Percentiles rank a stretch among this genome's conserved stretches.
phyloP scores from a whole-genome alignment of 2,797 vertebrate species.

The Falco novaeseelandiae region DNA sequence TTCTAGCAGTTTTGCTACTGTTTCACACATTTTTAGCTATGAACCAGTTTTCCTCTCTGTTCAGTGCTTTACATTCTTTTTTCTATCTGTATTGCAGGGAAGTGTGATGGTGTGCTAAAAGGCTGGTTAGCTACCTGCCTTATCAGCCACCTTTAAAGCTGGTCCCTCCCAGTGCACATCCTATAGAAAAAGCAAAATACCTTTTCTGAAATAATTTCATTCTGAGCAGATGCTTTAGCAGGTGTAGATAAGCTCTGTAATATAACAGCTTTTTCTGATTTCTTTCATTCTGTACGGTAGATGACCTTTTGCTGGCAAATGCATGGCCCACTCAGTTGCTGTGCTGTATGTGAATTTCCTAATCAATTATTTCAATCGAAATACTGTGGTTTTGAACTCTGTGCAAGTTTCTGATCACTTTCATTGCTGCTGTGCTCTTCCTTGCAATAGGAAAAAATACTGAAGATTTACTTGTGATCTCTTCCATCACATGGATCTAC shows the following conservation, averaged over 20 bases:
- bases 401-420: background rate
- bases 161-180: background rate
- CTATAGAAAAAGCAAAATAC: background rate
- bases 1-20: background rate
- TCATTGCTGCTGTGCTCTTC: background rate
- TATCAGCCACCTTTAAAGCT: background rate
- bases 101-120: background rate
- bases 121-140: background rate
- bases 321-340: background rate
- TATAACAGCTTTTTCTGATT: background rate
- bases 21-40: background rate
- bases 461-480: background rate
- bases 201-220: background rate
- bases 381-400: background rate
- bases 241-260: rapidly evolving
- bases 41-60: background rate
- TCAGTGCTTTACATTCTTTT: background rate
- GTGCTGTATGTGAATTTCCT: background rate
- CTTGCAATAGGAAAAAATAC: background rate
- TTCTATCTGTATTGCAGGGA: background rate
- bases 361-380: background rate
- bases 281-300: background rate
- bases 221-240: background rate
- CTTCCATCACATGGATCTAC: rapidly evolving
- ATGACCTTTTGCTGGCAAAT: background rate